phyloP scores from a whole-genome alignment of 2,797 vertebrate species.

The Eulemur rubriventer region DNA sequence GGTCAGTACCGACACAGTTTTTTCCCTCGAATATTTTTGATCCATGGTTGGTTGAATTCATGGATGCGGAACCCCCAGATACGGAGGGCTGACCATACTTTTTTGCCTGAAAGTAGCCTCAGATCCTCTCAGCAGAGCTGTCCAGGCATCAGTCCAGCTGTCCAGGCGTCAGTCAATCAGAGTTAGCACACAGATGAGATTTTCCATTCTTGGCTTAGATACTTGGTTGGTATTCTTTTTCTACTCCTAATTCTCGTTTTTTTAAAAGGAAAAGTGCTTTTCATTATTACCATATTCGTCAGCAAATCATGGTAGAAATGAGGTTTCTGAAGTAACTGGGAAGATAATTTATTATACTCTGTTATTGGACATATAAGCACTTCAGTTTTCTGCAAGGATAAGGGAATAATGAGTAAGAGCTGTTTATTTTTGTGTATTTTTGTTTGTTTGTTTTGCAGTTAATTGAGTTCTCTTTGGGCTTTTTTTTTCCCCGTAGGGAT shows the following conservation, averaged over 20 bases:
- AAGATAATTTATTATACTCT: background rate
- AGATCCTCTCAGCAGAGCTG: background rate
- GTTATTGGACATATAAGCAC: background rate
- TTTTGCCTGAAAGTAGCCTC: background rate
- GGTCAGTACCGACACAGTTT: background rate
- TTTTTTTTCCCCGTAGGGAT: background rate
- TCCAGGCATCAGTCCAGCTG: background rate
- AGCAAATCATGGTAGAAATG: background rate
- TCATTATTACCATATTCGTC: background rate
- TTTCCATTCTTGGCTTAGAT: background rate
- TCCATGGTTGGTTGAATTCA: background rate
- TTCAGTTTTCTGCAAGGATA: background rate
- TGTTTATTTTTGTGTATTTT: background rate
- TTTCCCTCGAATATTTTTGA: background rate
- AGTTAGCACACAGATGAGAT: background rate
- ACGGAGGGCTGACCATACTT: background rate
- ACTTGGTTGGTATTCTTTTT: background rate
- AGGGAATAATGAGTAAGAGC: background rate
- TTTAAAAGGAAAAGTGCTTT: background rate
- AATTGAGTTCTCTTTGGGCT: background rate
- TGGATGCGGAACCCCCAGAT: background rate
- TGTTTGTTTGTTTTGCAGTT: background rate
- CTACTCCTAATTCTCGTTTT: background rate
- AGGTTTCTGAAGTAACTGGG: constrained; percentile 43
- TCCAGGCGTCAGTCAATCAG: background rate